Evolutionary conservation across 1,140 invertebrate species (phyloP).

Genomic region (Geopemphigus sp.): DNA sequence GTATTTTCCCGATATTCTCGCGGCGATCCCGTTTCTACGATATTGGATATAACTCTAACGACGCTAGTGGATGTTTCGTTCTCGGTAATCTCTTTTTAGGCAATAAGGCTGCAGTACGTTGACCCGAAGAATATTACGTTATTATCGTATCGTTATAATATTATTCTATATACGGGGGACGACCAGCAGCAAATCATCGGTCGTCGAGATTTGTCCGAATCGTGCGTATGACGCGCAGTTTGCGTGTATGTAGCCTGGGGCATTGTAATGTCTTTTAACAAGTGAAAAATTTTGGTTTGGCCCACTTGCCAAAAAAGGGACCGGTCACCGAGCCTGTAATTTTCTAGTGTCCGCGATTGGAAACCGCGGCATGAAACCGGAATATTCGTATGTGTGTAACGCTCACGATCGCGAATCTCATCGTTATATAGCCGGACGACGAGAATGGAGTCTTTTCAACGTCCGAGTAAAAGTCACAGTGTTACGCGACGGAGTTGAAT

Average conservation of each 20-base stretch:
- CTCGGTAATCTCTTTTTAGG: no score
- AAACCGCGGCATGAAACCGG: constrained; percentile 34
- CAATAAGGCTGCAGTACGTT: no score
- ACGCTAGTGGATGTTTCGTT: no score
- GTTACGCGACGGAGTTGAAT: constrained; percentile 13
- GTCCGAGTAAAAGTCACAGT: constrained; percentile 25
- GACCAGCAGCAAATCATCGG: background rate
- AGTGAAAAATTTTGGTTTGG: constrained; percentile 44
- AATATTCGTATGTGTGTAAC: constrained; percentile 3
- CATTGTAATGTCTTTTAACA: constrained; percentile 9
- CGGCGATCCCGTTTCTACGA: no score
- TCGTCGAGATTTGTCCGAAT: background rate
- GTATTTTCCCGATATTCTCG: no score
- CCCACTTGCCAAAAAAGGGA: constrained; percentile 45
- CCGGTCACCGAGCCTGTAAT: constrained; percentile 24
- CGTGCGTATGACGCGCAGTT: background rate
- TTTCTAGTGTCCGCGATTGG: constrained; percentile 33
- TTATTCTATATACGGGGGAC: no score
- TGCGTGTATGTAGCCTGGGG: background rate
- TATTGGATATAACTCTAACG: no score
- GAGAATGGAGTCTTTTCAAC: background rate
- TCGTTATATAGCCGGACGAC: background rate
- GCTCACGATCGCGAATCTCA: background rate
- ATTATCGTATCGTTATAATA: no score
- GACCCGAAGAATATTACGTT: no score